Base-by-base conservation (phyloP, 1,140 invertebrate species). In the Drosophila leontia region DNA sequence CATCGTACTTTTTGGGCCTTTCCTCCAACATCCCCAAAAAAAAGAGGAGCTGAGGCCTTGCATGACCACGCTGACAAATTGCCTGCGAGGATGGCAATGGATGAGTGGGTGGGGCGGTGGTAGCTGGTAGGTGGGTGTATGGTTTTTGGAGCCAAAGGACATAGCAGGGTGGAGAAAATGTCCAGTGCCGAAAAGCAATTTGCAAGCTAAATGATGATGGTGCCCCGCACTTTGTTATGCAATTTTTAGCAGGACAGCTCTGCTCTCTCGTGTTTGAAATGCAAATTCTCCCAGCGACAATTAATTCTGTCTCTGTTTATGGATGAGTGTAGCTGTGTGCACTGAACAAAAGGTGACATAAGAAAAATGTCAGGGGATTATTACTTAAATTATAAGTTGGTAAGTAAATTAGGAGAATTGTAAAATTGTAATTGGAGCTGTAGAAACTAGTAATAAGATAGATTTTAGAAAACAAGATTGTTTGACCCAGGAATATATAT, bases 151-250 rank as follows among this genome's bases (percentile, higher is more conserved):
- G 5, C 34, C 35, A 7, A 55, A 55, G 67, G 23, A 68, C 37
- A 12, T 19, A 8, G n/a, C 3, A 3, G 48, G 48, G 7, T 12
- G 67, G 37, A 17, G 8, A 17, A 23, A 15, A 15, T 39, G 70
- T 74, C 70, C 70, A 59, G 45, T 37, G 45, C 72, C 60, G 41
- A 78, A 78, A 76, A 75, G 74, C 75, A 78, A 78, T 78, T 78
- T 78, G 75, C 75, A 74, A 74, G 74, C 56, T 77, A 56, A 69
- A 76, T 75, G 70, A 75, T 75, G 70, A 55, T 63, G 55, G 57
- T 72, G 29, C 17, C 34, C 70, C 55, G 48, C 75, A 77, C 64
- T 68, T 45, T 59, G 56, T 78, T 78, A 78, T 78, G 75, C 75
- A 78, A 69, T 78, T 78, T 77, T 68, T 76, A 72, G 69, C 69